phyloP scores from a whole-genome alignment of 2,888 invertebrate genomes.

The Machimus atricapillus region DNA sequence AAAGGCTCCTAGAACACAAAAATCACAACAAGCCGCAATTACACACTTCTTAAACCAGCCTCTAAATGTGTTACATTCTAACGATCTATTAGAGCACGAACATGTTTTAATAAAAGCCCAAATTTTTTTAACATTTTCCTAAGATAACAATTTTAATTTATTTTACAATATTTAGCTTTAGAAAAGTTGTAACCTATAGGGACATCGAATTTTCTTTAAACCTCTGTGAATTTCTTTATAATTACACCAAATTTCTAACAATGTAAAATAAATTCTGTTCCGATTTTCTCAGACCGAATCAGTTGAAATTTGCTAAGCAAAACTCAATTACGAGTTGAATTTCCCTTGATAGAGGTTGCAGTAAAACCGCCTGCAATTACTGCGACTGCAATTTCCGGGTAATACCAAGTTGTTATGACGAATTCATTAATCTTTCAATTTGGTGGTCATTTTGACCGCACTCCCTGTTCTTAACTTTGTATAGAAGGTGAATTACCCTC shows the following conservation, averaged over 20 bases:
- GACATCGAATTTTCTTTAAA: too few species aligned
- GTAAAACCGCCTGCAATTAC: neutral
- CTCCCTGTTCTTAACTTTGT: neutral
- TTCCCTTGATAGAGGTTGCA: neutral
- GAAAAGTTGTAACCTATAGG: too few species aligned
- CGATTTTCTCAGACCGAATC: neutral
- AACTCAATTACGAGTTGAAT: neutral
- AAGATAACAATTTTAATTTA: too few species aligned
- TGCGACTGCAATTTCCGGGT: neutral
- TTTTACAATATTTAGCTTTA: too few species aligned
- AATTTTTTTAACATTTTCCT: too few species aligned
- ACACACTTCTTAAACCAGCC: too few species aligned
- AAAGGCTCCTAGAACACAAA: too few species aligned
- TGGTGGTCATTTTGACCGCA: neutral
- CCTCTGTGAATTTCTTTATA: too few species aligned
- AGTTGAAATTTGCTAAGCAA: neutral
- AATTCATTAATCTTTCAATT: neutral
- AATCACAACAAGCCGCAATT: too few species aligned
- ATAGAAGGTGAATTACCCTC: neutral
- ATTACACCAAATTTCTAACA: neutral
- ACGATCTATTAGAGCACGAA: too few species aligned
- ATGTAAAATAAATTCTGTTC: neutral
- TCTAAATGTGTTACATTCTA: too few species aligned
- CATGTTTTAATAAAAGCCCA: too few species aligned
- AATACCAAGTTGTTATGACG: neutral